A percentile compares a stretch with the other conserved stretches of the same genome.
Evolutionary conservation across 2,888 invertebrate genomes (phyloP).

Genomic region (Eumacrocentrus americanus): DNA sequence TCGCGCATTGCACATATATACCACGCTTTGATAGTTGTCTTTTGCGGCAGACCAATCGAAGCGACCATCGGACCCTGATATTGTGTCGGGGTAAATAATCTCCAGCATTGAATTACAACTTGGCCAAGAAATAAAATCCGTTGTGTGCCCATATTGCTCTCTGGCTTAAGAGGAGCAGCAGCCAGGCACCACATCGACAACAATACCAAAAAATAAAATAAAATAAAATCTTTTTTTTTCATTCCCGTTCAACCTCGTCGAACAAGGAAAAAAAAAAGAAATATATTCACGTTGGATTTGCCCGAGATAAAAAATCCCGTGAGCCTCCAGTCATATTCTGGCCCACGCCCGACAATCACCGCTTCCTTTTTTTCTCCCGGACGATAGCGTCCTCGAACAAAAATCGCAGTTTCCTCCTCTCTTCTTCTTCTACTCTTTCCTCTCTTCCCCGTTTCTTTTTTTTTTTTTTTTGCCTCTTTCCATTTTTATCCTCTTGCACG

Average conservation of each 20-base stretch:
- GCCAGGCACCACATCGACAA: too few relatives aligned
- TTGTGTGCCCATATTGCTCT: too few relatives aligned
- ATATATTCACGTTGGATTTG: neutral
- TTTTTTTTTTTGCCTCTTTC: neutral
- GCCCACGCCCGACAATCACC: neutral
- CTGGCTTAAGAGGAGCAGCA: too few relatives aligned
- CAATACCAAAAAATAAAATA: too few relatives aligned
- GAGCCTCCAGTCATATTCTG: neutral
- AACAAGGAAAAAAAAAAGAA: neutral
- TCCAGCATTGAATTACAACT: neutral
- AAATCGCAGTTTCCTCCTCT: conserved; percentile 11
- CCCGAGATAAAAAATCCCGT: neutral
- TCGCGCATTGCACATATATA: neutral
- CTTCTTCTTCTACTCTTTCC: neutral
- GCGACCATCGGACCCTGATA: neutral
- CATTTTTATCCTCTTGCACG: neutral
- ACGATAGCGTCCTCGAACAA: conserved; percentile 9
- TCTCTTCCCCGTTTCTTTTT: neutral
- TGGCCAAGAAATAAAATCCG: too few relatives aligned
- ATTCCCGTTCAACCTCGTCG: too few relatives aligned
- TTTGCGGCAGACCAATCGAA: neutral
- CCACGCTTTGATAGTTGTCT: neutral
- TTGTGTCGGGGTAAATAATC: neutral
- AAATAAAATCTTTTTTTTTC: neutral
- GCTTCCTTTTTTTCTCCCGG: neutral